Percentiles rank a stretch among this genome's conserved stretches.
Evolutionary conservation across 2,113 vertebrate species (phyloP).

Genomic region (Pionites leucogaster): DNA sequence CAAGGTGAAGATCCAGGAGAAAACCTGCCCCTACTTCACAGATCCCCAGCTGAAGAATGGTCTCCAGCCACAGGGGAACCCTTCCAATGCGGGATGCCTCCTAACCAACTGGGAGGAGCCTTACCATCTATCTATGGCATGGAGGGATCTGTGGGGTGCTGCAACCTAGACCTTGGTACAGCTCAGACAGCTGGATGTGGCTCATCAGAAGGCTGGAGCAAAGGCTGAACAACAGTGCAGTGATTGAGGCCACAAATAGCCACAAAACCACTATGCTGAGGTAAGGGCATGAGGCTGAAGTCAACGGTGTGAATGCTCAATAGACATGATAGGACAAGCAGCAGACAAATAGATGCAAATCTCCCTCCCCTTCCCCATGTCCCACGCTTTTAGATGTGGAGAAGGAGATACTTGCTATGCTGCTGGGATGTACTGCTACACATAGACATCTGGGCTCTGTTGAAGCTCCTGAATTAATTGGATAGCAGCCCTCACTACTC

Average conservation of each 20-base stretch:
- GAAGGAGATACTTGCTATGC: not conserved
- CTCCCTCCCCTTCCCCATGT: not conserved
- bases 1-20: not conserved
- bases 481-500: not conserved
- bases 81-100: too few relatives aligned
- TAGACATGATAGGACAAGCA: rapidly evolving
- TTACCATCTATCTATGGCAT: not conserved
- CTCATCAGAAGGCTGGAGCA: not conserved
- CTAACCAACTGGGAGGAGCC: not conserved
- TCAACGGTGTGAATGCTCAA: not conserved
- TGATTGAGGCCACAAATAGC: not conserved
- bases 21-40: not conserved
- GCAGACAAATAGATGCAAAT: not conserved
- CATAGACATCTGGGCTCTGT: not conserved
- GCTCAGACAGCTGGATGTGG: not conserved
- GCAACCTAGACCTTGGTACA: not conserved
- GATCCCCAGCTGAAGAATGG: not conserved
- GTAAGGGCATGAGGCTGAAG: not conserved
- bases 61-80: not conserved
- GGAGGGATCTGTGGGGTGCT: not conserved
- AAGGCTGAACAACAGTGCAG: not conserved
- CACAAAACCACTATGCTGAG: not conserved
- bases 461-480: not conserved
- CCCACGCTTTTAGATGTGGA: not conserved
- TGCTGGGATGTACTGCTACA: not conserved